These are phyloP conservation scores for Platyscapa corneri DNA, from an alignment of 1,140 invertebrate species.

Conservation along the genomic window DNA sequence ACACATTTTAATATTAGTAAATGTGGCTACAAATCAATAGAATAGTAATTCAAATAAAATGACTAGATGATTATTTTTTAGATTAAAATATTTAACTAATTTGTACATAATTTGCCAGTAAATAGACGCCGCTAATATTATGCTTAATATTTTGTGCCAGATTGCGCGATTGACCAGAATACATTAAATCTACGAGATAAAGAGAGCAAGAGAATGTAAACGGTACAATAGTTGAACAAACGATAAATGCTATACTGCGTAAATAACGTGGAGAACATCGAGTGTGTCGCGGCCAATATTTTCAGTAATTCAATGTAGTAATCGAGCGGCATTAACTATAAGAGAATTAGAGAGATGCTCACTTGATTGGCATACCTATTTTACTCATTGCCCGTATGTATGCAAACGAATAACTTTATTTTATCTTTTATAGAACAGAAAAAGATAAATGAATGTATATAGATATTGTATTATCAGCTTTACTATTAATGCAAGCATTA, in stretches of 20 bases:
- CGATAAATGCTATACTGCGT: constrained; percentile 26
- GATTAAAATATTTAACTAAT: neutral
- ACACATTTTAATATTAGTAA: too few species aligned
- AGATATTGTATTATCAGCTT: neutral
- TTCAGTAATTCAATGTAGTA: constrained; percentile 34
- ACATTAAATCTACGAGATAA: neutral
- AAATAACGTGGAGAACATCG: constrained; percentile 18
- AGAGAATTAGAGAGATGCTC: neutral
- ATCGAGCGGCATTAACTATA: neutral
- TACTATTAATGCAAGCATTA: neutral
- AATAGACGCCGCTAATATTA: constrained; percentile 1
- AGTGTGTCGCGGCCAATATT: constrained; percentile 4
- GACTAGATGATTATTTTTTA: too few species aligned
- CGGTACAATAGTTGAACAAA: constrained; percentile 7
- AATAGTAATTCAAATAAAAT: too few species aligned
- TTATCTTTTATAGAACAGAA: neutral
- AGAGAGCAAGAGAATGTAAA: neutral
- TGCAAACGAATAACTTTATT: neutral
- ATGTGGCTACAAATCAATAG: too few species aligned
- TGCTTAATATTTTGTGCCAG: constrained; percentile 1
- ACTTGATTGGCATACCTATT: neutral
- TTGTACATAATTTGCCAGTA: neutral
- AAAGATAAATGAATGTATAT: neutral
- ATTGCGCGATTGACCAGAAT: neutral
- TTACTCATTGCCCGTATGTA: neutral